Base-by-base conservation (phyloP, 2,113 vertebrate genomes). In the Cacatua alba region DNA sequence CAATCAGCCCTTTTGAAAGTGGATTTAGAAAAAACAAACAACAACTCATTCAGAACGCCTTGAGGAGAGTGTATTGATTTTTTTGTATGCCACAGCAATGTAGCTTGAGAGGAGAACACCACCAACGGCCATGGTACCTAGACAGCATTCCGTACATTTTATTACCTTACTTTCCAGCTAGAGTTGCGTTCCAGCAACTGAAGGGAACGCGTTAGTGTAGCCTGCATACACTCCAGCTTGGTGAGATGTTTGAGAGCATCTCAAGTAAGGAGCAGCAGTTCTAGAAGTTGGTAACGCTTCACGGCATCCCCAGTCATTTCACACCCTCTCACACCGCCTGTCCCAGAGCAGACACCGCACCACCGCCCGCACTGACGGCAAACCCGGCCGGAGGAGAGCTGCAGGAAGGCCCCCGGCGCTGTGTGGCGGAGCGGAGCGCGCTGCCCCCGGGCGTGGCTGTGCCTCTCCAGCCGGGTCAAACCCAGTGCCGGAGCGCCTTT, bases 191-290 rank as follows among this genome's bases (percentile, higher is more conserved):
- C 31, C 23, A 33, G 6, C 15, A 16, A 4, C 1, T 5, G 11
- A 2, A 7, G 31, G 19, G 33, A 10, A 31, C 9, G 10, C 1
- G 8, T 1, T 3, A 8, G 39, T 3, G 29, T 0, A 6, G 8
- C 1, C 8, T 6, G 49, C 29, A 20, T 24, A 2, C 28, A 1
- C 13, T 33, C 15, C 43, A 11, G n/a, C 59, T 3, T 11, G 26
- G 20, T 4, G 68, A 10, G 64, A 8, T 6, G 55, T 7, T 3
- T 6, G 43, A 8, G 8, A n/a, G 33, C 44, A 6, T 3, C 39
- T 15, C 89, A 7, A 62, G 43, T 5, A 11, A 13, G 37, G 62
- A 43, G 9, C 11, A 9, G 68, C 23, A 2, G 0, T 25, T 33
- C 55, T 14, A 11, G 3, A 11, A 37, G 28, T 0, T 1, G 29